Evolutionary conservation across 2,113 vertebrate genomes (phyloP).

Genomic region (Semicossyphus pulcher): DNA sequence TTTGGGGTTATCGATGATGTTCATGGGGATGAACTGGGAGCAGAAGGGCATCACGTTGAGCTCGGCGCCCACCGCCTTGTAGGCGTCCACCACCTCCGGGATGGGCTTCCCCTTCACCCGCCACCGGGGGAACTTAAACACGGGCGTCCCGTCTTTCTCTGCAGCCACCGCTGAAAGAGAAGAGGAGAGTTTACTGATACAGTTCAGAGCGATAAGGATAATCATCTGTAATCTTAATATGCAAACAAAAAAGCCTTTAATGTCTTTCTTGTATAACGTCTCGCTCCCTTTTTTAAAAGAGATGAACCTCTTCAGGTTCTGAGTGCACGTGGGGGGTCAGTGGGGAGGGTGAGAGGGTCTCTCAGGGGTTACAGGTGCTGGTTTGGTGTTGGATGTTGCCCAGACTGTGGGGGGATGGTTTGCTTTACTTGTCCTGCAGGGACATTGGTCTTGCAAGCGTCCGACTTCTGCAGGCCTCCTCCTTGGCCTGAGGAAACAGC

Average conservation of each 20-base stretch:
- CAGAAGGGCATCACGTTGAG: slow-evolving; percentile 99
- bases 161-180: slow-evolving; percentile 88
- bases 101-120: slow-evolving; percentile 92
- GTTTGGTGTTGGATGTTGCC: too few species aligned
- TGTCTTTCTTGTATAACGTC: too few species aligned
- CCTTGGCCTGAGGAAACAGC: background rate
- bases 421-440: background rate
- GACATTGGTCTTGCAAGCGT: too few species aligned
- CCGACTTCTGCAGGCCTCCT: background rate
- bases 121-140: slow-evolving; percentile 97
- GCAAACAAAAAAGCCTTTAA: too few species aligned
- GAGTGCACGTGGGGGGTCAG: too few species aligned
- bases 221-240: too few species aligned
- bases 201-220: background rate
- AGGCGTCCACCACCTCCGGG: slow-evolving; percentile 90
- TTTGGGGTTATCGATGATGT: slow-evolving; percentile 90
- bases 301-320: too few species aligned
- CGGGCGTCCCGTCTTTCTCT: slow-evolving; percentile 94
- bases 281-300: too few species aligned
- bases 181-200: background rate
- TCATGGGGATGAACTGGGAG: slow-evolving; percentile 98
- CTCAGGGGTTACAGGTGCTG: background rate
- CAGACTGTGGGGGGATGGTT: background rate
- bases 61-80: slow-evolving; percentile 92
- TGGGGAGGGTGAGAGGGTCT: background rate